Percentiles rank a stretch among this genome's conserved stretches.
Conservation (phyloP, 2,888 invertebrate genomes). For the Tupiocoris notatus region DNA sequence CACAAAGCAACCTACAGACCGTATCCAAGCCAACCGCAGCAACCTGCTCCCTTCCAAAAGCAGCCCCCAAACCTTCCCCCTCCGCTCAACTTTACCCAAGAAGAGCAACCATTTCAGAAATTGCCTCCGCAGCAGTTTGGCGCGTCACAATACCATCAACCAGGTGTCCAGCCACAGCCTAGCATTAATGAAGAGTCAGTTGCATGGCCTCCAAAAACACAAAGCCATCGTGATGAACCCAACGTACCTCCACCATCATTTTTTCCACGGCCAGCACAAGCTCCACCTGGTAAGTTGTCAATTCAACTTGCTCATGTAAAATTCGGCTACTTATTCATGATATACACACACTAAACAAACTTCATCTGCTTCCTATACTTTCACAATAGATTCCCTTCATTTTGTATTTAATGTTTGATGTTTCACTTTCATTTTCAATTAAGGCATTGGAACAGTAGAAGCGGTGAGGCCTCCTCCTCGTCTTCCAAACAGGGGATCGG, state of each 20-base stretch:
- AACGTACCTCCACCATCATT: conserved; percentile 21
- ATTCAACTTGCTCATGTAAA: background rate
- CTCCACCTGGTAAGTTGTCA: conserved; percentile 15
- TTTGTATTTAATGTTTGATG: no score
- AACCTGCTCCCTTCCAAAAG: no score
- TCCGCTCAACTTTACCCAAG: background rate
- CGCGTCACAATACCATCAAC: background rate
- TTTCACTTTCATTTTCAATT: background rate
- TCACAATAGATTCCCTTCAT: no score
- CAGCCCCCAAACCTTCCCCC: background rate
- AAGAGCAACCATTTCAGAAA: background rate
- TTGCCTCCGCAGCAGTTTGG: background rate
- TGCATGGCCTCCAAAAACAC: conserved; percentile 24
- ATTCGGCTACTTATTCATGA: no score
- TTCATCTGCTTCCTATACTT: no score
- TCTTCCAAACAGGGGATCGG: background rate
- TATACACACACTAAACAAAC: no score
- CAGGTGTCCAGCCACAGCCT: conserved; percentile 2
- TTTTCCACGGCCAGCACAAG: conserved; percentile 22
- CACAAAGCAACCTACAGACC: conserved; percentile 21
- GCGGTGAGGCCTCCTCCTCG: conserved; percentile 33
- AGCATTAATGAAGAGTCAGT: conserved; percentile 49
- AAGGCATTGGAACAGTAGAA: conserved; percentile 36
- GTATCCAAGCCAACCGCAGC: conserved; percentile 13
- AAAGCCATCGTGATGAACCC: conserved; percentile 11